These are phyloP conservation scores for Nemopilema nomurai DNA, from an alignment of 30 jellyfish, hydroid and myxozoan genomes.

Conservation along the genomic window DNA sequence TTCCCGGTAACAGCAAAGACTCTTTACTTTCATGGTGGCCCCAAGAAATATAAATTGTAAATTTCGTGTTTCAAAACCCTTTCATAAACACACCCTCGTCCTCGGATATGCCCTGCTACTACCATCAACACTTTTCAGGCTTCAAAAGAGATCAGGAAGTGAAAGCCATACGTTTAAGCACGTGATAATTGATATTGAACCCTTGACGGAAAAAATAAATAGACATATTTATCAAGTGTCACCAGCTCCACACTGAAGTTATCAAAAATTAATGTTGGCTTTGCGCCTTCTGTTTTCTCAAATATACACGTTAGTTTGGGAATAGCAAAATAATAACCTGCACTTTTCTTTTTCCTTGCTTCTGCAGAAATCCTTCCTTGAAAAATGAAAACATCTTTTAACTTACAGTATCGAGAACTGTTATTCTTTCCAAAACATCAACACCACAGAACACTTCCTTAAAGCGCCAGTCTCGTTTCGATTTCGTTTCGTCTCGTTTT, in stretches of 20 bases:
- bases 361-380: slow-evolving; percentile 66
- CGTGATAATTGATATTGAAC: background rate
- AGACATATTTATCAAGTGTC: no score
- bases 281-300: no score
- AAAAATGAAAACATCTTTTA: slow-evolving; percentile 6
- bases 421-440: background rate
- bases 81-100: no score
- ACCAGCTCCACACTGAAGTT: no score
- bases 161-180: background rate
- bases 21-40: background rate
- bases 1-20: slow-evolving; percentile 16
- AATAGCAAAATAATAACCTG: slow-evolving; percentile 38
- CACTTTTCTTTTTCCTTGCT: slow-evolving; percentile 61
- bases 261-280: no score
- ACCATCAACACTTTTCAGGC: background rate
- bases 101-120: background rate
- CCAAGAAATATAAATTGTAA: background rate
- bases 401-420: background rate
- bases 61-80: no score
- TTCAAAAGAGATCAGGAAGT: background rate
- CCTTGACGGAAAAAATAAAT: no score
- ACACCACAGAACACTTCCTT: background rate
- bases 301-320: background rate
- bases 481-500: background rate
- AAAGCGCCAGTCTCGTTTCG: background rate